phyloP scores from a whole-genome alignment of 2,888 invertebrate species.

The Teleogryllus oceanicus region DNA sequence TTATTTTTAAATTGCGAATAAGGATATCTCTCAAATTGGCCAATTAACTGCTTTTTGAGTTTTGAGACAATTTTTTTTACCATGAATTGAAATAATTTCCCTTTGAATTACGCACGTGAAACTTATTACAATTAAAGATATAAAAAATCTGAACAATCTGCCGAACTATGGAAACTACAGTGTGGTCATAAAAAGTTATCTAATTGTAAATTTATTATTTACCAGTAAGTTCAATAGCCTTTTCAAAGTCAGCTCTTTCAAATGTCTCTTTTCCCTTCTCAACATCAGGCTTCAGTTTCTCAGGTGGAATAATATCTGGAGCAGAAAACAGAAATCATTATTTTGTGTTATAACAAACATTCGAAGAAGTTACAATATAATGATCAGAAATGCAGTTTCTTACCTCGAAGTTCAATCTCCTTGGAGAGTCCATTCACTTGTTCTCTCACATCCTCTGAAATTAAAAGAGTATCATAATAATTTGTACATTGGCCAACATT shows the following conservation, averaged over 20 bases:
- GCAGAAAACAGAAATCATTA: background rate
- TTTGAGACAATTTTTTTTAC: too few species aligned
- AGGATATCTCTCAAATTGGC: too few species aligned
- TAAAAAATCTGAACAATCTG: background rate
- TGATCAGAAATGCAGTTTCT: conserved; percentile 32
- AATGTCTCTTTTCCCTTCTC: conserved; percentile 59
- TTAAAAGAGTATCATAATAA: conserved; percentile 38
- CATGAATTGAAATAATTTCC: too few species aligned
- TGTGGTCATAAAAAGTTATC: conserved; percentile 23
- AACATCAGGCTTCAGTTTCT: conserved; percentile 58
- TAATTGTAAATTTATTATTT: conserved; percentile 40
- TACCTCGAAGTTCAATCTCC: conserved; percentile 63
- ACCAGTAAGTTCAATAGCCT: conserved; percentile 81
- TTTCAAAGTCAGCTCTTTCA: conserved; percentile 81
- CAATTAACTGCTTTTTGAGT: too few species aligned
- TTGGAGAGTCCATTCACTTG: conserved; percentile 76
- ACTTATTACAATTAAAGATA: too few species aligned
- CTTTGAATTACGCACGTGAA: too few species aligned
- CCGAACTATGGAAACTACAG: conserved; percentile 19
- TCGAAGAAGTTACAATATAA: background rate
- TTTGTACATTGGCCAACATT: too few species aligned
- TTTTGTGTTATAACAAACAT: conserved; percentile 24
- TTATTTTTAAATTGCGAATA: too few species aligned
- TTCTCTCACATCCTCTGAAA: conserved; percentile 71
- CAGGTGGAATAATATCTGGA: conserved; percentile 56